A percentile compares a stretch with the other conserved stretches of the same genome.
These are phyloP conservation scores for Eueides isabella DNA, from an alignment of 1,140 invertebrate genomes.

Conservation along the genomic window DNA sequence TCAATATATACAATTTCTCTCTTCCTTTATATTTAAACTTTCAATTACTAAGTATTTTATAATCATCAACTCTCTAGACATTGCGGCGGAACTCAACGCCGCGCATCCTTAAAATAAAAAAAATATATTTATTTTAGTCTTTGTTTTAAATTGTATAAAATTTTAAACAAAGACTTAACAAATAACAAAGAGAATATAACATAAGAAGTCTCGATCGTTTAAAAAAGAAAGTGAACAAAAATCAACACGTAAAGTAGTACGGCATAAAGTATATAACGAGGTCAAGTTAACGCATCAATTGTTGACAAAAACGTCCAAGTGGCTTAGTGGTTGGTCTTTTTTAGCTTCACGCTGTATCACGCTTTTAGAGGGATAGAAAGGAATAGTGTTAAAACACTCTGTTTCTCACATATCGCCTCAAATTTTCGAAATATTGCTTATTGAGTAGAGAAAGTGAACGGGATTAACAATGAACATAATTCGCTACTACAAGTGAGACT, in stretches of 20 bases:
- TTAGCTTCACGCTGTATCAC: neutral
- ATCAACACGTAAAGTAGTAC: conserved; percentile 18
- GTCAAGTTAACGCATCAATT: conserved; percentile 23
- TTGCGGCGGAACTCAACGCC: no score
- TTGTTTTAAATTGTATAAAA: neutral
- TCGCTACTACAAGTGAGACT: no score
- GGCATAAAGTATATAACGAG: neutral
- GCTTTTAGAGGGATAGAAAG: neutral
- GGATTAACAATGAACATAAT: no score
- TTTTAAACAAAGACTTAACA: neutral
- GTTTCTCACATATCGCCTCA: neutral
- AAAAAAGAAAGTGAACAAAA: conserved; percentile 24
- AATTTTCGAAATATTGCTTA: no score
- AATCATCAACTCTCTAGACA: no score
- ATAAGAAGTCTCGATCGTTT: neutral
- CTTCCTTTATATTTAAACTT: no score
- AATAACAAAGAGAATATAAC: neutral
- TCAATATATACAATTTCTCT: no score
- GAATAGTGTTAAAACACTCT: neutral
- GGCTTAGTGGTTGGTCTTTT: neutral
- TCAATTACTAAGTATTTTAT: no score
- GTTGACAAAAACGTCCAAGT: neutral
- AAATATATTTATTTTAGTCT: neutral
- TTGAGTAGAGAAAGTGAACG: no score
- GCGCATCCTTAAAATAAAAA: no score